Base-by-base conservation (phyloP, 2,797 vertebrate genomes). In the Triplophysa yarkandensis region DNA sequence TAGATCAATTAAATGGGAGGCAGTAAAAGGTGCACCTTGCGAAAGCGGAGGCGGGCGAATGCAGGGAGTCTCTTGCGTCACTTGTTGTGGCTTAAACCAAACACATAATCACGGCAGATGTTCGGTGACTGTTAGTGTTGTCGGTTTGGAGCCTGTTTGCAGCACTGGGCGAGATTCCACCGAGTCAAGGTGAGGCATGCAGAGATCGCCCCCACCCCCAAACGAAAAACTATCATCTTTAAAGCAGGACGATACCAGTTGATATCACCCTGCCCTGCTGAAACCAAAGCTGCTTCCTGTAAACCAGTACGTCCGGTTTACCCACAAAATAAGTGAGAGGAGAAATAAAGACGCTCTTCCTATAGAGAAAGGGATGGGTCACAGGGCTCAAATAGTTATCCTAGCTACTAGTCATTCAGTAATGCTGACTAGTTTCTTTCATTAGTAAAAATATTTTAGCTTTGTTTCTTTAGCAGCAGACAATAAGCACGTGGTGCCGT, bases 261-360 rank as follows among this genome's bases (percentile, higher is more conserved):
- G 58, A 79, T 71, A 74, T 77, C 60, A 70, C 50, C 52, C 62
- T 78, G 77, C 57, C 62, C 68, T 14, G 61, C 60, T n/a, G 63
- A 58, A 71, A 70, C 34, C 39, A 74, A 39, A 66, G 55, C 30
- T 85, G 84, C 68, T 65, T 68, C 68, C 65, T 74, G 41, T 79
- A 67, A 88, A 90, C 86, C 57, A 71, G 86, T 88, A 79, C 39
- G 70, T 82, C 87, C 81, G 83, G 86, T 89, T 88, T 2, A 58
- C 66, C 36, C 6, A 64, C 74, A 79, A 77, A 27, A 60, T 58
- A 36, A 36, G 25, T 32, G 73, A 28, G 55, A 76, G 25, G 52
- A 27, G 28, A 25, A 55, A 55, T 77, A 77, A 60, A 65, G 23
- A 68, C 46, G 52, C 71, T 66, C 48, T 71, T 30, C 54, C 68